These are phyloP conservation scores for Epinotia demarniana DNA, from an alignment of 2,888 invertebrate species.

Conservation along the genomic window DNA sequence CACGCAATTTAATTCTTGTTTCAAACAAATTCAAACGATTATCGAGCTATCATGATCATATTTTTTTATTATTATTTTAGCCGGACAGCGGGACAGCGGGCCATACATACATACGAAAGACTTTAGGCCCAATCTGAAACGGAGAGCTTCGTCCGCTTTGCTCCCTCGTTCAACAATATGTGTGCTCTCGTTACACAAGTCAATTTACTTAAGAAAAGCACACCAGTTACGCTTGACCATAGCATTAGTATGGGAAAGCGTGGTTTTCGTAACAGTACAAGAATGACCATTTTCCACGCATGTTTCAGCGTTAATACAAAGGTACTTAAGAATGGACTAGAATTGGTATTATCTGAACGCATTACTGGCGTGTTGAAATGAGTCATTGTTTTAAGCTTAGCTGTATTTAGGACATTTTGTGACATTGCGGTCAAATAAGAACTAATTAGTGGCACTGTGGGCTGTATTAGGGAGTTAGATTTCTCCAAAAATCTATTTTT, in stretches of 20 bases:
- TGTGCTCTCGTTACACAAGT: not conserved
- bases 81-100: too few relatives aligned
- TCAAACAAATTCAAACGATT: too few relatives aligned
- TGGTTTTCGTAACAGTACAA: constrained; percentile 26
- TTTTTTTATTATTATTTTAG: too few relatives aligned
- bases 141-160: too few relatives aligned
- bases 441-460: too few relatives aligned
- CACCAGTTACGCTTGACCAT: constrained; percentile 5
- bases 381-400: constrained; percentile 9
- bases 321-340: constrained; percentile 22
- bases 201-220: not conserved
- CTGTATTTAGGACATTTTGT: constrained; percentile 2
- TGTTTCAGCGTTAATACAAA: constrained; percentile 29
- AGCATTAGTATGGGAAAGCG: constrained; percentile 28
- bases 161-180: too few relatives aligned
- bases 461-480: too few relatives aligned
- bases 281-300: constrained; percentile 33
- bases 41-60: too few relatives aligned
- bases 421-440: not conserved
- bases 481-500: too few relatives aligned
- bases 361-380: not conserved
- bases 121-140: too few relatives aligned
- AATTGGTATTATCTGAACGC: not conserved
- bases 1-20: too few relatives aligned
- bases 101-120: too few relatives aligned